Percentiles rank a stretch among this genome's conserved stretches.
Evolutionary conservation across 2,113 vertebrate genomes (phyloP).

Genomic region (rabbit (Oryctolagus cuniculus)): DNA sequence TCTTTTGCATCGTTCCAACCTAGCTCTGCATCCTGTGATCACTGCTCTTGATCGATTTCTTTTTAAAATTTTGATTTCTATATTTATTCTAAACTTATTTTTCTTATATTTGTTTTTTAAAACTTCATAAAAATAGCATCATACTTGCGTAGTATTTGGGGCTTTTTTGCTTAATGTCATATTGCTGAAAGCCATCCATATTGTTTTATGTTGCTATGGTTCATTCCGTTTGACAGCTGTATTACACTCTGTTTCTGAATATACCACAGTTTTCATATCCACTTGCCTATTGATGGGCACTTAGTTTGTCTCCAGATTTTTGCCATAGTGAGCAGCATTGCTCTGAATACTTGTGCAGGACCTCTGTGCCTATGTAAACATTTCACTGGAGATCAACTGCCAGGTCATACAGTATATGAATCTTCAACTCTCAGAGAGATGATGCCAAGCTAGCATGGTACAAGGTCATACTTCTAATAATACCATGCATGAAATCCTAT

Average conservation of each 20-base stretch:
- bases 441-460: not conserved
- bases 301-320: not conserved
- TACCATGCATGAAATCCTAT: not conserved
- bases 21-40: not conserved
- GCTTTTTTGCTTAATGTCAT: not conserved
- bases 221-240: not conserved
- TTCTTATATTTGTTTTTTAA: not conserved
- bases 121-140: slow-evolving; percentile 5
- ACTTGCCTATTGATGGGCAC: not conserved
- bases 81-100: not conserved
- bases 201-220: not conserved
- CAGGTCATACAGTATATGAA: not conserved
- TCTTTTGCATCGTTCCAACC: not conserved
- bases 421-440: not conserved
- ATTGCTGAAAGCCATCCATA: not conserved
- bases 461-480: not conserved
- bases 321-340: not conserved
- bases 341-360: not conserved
- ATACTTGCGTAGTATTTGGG: not conserved
- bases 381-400: not conserved
- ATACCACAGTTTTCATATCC: not conserved
- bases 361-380: not conserved
- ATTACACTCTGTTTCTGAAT: not conserved
- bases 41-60: not conserved
- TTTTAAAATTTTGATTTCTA: not conserved